A percentile compares a stretch with the other conserved stretches of the same genome.
Evolutionary conservation across 2,113 vertebrate species (phyloP).

Genomic region (Hyperopisus bebe): DNA sequence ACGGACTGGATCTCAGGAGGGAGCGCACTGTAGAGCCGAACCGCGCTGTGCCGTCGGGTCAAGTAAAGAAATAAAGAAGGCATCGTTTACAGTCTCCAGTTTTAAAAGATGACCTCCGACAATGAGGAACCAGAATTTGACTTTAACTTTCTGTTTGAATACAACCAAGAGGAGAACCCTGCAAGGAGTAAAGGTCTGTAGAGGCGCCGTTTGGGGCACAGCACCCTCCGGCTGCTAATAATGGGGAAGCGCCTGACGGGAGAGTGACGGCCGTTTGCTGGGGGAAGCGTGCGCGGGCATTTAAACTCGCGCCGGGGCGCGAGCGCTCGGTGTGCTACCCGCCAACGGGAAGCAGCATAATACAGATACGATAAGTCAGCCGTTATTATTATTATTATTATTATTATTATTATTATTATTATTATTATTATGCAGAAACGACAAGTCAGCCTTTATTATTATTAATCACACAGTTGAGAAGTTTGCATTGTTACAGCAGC

Average conservation of each 20-base stretch:
- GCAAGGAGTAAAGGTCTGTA: conserved; percentile 64
- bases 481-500: not conserved
- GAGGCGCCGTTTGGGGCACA: not conserved
- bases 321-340: not conserved
- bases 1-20: not conserved
- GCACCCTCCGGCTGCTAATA: not conserved
- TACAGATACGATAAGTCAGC: not conserved
- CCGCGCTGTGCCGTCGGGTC: not conserved
- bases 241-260: not conserved
- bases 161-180: conserved; percentile 61
- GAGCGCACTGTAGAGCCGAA: not conserved
- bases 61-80: not conserved
- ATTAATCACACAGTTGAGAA: not conserved
- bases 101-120: conserved; percentile 63
- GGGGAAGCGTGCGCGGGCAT: not conserved
- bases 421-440: not conserved
- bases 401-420: too few relatives aligned
- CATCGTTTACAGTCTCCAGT: not conserved
- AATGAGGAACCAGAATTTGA: conserved; percentile 75
- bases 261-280: not conserved
- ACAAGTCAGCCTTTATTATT: too few relatives aligned
- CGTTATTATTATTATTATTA: not conserved
- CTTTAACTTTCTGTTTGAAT: conserved; percentile 80
- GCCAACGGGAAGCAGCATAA: not conserved
- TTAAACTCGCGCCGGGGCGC: not conserved